Percentiles rank a stretch among this genome's conserved stretches.
Conservation (phyloP, 2,797 vertebrate genomes). For the Mus caroli region DNA sequence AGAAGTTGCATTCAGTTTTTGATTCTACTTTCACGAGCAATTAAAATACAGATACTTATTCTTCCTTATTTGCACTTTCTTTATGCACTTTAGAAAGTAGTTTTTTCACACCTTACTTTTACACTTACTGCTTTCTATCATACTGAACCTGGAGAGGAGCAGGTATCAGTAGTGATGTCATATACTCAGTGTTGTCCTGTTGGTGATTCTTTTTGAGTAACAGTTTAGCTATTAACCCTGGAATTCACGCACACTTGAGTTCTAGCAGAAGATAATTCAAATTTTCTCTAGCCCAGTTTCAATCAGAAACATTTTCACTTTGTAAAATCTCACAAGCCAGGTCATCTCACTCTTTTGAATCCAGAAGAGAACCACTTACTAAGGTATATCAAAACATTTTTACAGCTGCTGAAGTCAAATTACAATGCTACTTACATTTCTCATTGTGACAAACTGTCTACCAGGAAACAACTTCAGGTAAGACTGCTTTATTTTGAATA, state of each 20-base stretch:
- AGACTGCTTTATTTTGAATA: not conserved
- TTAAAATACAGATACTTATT: not conserved
- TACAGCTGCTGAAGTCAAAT: not conserved
- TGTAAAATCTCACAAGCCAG: not conserved
- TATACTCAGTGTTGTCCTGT: not conserved
- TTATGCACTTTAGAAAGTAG: not conserved
- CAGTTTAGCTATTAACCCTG: not conserved
- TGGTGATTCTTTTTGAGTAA: not conserved
- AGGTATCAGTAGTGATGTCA: not conserved
- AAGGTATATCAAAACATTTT: not conserved
- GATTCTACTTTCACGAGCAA: not conserved
- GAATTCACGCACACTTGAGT: not conserved
- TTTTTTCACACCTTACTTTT: not conserved
- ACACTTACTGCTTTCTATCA: not conserved
- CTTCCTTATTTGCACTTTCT: not conserved
- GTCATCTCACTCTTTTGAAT: not conserved
- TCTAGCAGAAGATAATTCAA: not conserved
- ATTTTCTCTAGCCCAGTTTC: not conserved
- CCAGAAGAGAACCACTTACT: not conserved
- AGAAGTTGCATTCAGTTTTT: not conserved
- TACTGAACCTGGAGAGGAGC: not conserved
- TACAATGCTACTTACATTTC: not conserved
- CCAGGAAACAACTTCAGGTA: not conserved
- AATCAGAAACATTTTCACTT: not conserved
- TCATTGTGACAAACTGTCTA: not conserved